A percentile compares a stretch with the other conserved stretches of the same genome.
These are phyloP conservation scores for Cephus pygmeus DNA, from an alignment of 2,888 invertebrate species.

Conservation along the genomic window DNA sequence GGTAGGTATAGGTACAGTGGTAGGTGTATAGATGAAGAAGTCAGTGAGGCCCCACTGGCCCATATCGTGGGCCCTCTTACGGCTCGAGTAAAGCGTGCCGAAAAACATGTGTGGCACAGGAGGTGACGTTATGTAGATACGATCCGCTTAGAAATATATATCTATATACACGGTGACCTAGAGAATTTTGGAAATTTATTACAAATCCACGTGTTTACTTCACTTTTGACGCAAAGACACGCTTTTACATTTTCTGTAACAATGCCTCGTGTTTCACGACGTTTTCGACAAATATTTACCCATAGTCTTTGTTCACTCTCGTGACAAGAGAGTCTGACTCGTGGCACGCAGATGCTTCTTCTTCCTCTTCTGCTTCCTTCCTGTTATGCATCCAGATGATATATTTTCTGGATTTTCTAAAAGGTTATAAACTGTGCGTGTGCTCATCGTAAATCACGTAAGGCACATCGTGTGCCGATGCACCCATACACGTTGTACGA, in stretches of 20 bases:
- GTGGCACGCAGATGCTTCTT: not conserved
- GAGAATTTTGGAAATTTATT: slow-evolving; percentile 21
- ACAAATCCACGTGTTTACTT: slow-evolving; percentile 30
- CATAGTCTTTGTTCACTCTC: not conserved
- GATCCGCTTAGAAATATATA: not conserved
- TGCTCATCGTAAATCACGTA: not conserved
- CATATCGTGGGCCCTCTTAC: slow-evolving; percentile 10
- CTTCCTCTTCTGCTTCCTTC: not conserved
- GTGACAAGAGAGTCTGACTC: not conserved
- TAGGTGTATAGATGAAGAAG: not conserved
- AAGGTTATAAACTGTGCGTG: not conserved
- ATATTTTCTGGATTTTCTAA: not conserved
- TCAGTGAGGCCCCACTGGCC: not conserved
- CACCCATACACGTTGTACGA: not conserved
- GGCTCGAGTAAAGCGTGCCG: slow-evolving; percentile 23
- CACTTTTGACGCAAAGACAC: not conserved
- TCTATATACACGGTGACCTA: not conserved
- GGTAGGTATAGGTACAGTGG: not conserved
- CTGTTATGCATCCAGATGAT: not conserved
- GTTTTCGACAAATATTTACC: not conserved
- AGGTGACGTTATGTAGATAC: not conserved
- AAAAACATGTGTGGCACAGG: slow-evolving; percentile 40
- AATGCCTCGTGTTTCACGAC: not conserved
- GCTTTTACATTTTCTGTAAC: not conserved
- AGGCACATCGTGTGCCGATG: not conserved